These are phyloP conservation scores for Aramus guarauna DNA, from an alignment of 2,113 vertebrate genomes.

Conservation along the genomic window DNA sequence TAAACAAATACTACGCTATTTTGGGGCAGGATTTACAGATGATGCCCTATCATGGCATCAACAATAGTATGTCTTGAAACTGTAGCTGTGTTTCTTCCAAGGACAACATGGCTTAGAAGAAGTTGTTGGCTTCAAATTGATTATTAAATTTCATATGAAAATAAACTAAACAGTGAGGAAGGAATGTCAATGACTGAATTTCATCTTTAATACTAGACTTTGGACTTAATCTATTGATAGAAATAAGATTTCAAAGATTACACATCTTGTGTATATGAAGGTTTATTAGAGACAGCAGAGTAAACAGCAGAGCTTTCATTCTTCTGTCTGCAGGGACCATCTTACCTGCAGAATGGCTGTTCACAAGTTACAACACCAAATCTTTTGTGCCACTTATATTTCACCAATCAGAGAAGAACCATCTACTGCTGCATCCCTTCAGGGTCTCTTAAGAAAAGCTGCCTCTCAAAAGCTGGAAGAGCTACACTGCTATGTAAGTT, in stretches of 20 bases:
- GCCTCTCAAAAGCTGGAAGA: neutral
- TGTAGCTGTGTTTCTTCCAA: neutral
- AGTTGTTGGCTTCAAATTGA: neutral
- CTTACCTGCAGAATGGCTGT: rapidly evolving
- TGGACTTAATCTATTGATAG: neutral
- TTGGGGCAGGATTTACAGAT: neutral
- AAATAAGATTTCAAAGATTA: neutral
- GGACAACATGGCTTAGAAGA: neutral
- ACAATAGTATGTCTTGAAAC: neutral
- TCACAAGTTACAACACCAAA: neutral
- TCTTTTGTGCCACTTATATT: neutral
- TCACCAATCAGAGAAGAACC: neutral
- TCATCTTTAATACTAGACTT: neutral
- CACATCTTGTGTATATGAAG: neutral
- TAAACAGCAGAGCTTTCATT: neutral
- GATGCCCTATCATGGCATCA: neutral
- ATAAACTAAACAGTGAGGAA: neutral
- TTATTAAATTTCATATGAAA: neutral
- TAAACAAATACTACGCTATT: neutral
- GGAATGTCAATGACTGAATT: neutral
- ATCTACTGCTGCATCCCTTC: neutral
- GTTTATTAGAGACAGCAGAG: neutral
- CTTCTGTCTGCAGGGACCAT: neutral
- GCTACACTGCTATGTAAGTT: rapidly evolving
- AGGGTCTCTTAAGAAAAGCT: neutral